Base-by-base conservation (phyloP, 2,888 invertebrate genomes). In the Euplexia lucipara region DNA sequence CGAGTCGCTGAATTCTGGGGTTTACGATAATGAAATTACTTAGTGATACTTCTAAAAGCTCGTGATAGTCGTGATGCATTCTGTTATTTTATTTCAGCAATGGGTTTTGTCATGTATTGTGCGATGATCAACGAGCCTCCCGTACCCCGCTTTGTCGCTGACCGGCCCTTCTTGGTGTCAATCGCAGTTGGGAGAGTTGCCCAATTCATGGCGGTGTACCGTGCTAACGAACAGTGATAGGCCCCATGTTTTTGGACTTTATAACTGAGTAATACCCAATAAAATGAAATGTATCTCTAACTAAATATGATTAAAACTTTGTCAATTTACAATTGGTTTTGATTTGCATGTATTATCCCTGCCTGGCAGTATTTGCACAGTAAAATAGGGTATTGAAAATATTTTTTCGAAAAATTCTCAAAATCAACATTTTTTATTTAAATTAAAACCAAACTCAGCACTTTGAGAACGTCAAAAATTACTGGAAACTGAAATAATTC, bases 171-270 rank as follows among this genome's bases (percentile, higher is more conserved):
- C 68, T 39, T 73, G 32, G 45, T 58, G 45, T 32, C 54, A 0
- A 62, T 73, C 41, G 2, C 47, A 22, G 62, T 68, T 39, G 68
- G 44, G 14, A 59, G 7, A 7, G 35, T 54, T 44, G 54, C 58
- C 18, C 42, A 73, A 79, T 93, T 93, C 84, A 70, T 86, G 58
- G 87, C 90, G 4, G 78, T 80, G 1, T 84, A 87, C 64, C 82
- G 83, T 30, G 87, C 86, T 22, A 51, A 20, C 10, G 3, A 59
- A 47, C 8, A 48, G 32, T 73, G 5, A 42, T 44, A 20, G 0
- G 9, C 32, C 14, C 6, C 6, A 4, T 26, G 12, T n/a, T 44
- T 14, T 48, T 10, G 3, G 5, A 14, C 18, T 26, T 20, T 45
- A n/a, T n/a, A n/a, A n/a, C 18, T 32, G 20, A 5, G 10, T 47